Evolutionary conservation across 1,140 invertebrate genomes (phyloP).

Genomic region (Reticulitermes speratus): DNA sequence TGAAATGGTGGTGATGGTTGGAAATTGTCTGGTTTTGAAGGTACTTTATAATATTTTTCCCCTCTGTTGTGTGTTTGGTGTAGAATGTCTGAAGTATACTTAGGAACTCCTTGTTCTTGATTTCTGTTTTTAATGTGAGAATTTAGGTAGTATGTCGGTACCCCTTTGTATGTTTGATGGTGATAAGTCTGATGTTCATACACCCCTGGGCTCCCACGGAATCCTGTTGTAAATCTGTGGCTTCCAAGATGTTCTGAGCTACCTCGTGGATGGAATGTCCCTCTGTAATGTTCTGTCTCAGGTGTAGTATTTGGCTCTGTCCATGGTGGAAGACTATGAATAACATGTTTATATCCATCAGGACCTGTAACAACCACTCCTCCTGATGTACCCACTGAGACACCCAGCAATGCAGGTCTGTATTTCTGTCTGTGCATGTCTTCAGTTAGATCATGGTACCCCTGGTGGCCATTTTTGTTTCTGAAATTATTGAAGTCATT

Average conservation of each 20-base stretch:
- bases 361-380: conserved; percentile 36
- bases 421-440: not conserved
- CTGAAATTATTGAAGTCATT: not conserved
- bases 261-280: not conserved
- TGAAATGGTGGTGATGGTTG: conserved; percentile 39
- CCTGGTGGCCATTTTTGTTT: not conserved
- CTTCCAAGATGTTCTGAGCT: not conserved
- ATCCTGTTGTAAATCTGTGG: not conserved
- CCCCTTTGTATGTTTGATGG: not conserved
- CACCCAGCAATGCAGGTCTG: not conserved
- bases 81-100: not conserved
- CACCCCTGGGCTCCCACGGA: not conserved
- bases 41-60: not conserved
- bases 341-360: conserved; percentile 40
- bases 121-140: not conserved
- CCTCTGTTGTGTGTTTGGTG: not conserved
- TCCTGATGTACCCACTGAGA: not conserved
- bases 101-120: not conserved
- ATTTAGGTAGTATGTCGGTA: not conserved
- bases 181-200: not conserved
- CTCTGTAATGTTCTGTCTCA: not conserved
- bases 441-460: not conserved
- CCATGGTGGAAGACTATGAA: conserved; percentile 38
- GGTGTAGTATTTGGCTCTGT: not conserved
- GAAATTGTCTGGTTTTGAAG: conserved; percentile 38